Percentiles rank a stretch among this genome's conserved stretches.
These are phyloP conservation scores for Iselma pallidipennis DNA, from an alignment of 2,888 invertebrate genomes.

Conservation along the genomic window DNA sequence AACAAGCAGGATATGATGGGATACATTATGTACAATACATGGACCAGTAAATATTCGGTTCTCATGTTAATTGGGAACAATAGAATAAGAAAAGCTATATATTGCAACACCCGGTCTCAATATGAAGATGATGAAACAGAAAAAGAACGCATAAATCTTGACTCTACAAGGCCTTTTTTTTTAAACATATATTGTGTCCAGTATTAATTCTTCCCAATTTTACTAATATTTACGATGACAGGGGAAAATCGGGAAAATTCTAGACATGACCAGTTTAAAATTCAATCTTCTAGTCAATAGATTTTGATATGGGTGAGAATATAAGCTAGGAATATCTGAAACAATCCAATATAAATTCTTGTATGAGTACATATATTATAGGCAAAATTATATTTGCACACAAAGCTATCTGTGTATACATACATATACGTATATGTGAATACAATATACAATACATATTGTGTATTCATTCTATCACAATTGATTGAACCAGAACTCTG, in stretches of 20 bases:
- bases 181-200: too few species aligned
- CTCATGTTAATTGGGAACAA: too few species aligned
- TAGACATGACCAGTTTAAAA: too few species aligned
- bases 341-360: not conserved
- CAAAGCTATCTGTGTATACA: too few species aligned
- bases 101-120: too few species aligned
- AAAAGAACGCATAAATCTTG: too few species aligned
- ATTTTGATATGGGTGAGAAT: not conserved
- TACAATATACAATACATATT: not conserved
- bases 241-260: not conserved
- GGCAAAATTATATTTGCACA: not conserved
- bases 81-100: too few species aligned
- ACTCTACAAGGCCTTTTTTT: too few species aligned
- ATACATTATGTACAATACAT: conserved; percentile 8
- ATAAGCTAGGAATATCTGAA: not conserved
- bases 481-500: not conserved
- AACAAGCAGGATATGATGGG: not conserved
- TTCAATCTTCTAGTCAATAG: not conserved
- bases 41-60: conserved; percentile 5
- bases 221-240: not conserved
- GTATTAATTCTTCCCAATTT: too few species aligned
- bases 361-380: not conserved
- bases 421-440: not conserved
- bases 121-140: too few species aligned
- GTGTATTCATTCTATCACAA: not conserved